These are phyloP conservation scores for Drosophila pruinosa DNA, from an alignment of 1,140 invertebrate genomes.

Conservation along the genomic window DNA sequence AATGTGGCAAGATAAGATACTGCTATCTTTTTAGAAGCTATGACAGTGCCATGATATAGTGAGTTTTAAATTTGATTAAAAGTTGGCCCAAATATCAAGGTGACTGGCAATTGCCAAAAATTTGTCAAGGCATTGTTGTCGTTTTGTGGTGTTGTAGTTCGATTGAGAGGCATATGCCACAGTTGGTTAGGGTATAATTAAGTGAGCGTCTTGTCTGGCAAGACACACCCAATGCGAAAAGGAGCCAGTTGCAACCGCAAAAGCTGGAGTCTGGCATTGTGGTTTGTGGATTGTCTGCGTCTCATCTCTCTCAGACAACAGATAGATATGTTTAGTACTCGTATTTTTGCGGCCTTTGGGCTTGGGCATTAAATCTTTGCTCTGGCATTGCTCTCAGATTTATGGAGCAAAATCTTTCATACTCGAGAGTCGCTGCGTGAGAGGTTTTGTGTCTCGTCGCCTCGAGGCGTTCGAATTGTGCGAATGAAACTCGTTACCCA, in stretches of 20 bases:
- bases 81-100: neutral
- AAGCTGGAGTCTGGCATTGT: neutral
- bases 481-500: constrained; percentile 74
- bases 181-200: neutral
- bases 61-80: neutral
- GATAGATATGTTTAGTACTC: constrained; percentile 32
- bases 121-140: too few relatives aligned
- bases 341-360: constrained; percentile 13
- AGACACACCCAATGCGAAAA: constrained; percentile 27
- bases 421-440: neutral
- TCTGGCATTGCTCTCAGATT: constrained; percentile 68
- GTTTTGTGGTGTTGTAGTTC: neutral
- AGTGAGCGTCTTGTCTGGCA: neutral
- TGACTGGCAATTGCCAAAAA: neutral
- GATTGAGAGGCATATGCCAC: neutral
- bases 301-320: constrained; percentile 61
- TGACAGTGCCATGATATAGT: neutral
- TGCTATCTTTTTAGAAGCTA: neutral
- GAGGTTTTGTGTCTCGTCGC: constrained; percentile 10
- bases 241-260: constrained; percentile 15
- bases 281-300: neutral
- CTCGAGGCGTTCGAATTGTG: constrained; percentile 56
- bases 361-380: constrained; percentile 56
- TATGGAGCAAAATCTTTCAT: constrained; percentile 65
- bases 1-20: neutral